A percentile compares a stretch with the other conserved stretches of the same genome.
Evolutionary conservation across 2,113 vertebrate genomes (phyloP).

Genomic region (Euleptes europaea): DNA sequence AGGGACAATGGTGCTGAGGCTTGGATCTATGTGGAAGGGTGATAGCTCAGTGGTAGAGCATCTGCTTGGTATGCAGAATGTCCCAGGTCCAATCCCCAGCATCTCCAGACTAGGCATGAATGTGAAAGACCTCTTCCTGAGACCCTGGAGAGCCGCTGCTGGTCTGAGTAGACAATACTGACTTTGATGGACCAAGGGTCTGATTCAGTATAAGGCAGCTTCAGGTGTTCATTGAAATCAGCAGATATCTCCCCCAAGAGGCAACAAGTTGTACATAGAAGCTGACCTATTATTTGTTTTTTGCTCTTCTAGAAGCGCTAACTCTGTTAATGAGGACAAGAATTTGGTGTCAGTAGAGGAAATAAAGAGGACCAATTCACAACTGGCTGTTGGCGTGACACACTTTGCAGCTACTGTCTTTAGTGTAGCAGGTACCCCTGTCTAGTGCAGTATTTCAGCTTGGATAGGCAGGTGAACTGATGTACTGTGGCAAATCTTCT

Average conservation of each 20-base stretch:
- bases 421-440: not conserved
- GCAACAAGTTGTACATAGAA: conserved; percentile 15
- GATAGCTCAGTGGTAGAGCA: no score
- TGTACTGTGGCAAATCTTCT: not conserved
- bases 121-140: no score
- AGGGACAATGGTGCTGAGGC: conserved; percentile 18
- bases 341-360: not conserved
- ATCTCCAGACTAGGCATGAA: no score
- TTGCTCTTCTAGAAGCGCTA: not conserved
- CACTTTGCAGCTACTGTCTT: not conserved
- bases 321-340: not conserved
- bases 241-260: conserved; percentile 25
- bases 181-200: no score
- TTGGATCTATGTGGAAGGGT: no score
- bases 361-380: not conserved
- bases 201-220: no score
- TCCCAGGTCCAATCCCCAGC: no score
- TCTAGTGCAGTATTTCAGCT: not conserved
- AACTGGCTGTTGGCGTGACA: not conserved
- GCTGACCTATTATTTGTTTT: not conserved
- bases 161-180: no score
- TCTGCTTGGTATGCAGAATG: no score
- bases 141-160: no score
- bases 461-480: not conserved
- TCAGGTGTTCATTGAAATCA: no score